Evolutionary conservation across 2,113 vertebrate genomes (phyloP), one percentile per base, ranked within the genome.

Genomic region (Girardinichthys multiradiatus): DNA sequence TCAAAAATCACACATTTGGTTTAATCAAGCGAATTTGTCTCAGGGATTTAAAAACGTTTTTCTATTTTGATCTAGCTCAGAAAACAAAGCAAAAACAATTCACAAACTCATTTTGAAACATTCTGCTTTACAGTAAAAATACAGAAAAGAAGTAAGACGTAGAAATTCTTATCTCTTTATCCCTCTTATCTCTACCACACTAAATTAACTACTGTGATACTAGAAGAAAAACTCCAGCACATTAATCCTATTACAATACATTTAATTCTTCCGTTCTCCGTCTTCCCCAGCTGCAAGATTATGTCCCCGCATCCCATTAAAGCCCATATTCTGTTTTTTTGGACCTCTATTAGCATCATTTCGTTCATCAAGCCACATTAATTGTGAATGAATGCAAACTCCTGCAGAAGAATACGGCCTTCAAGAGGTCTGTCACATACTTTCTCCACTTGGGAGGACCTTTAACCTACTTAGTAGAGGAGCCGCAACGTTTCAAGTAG

Each of bases 371-470:
- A 94, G 92, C 88, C 86, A 92, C 92, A 95, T 94, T 95, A 95
- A 94, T 95, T 94, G 92, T 93, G 87, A 84, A 77, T 95, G 94
- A 95, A 95, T 93, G 92, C 91, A 93, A 94, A 93, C 94, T 92
- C 92, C 87, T 89, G 80, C 69, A 80, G 91, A 92, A 94, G 94
- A 95, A 94, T 93, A 92, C 83, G 91, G 87, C 93, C 91, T 92
- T 95, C 87, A 93, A 95, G 94, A 93, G 93, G 94, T 91, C 92
- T 91, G 92, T 90, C 92, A 93, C 92, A 94, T 94, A 94, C 92
- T 94, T 93, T 92, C 91, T 94, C 91, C 94, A 93, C 94, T 95
- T 90, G 91, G 92, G 87, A 90, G 84, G 93, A 95, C 94, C 94
- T 95, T 94, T 95, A 90, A 93, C 94, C 93, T 94, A 92, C 92